Base-by-base conservation (phyloP, 2,888 invertebrate species). In the Agriopis aurantiaria region DNA sequence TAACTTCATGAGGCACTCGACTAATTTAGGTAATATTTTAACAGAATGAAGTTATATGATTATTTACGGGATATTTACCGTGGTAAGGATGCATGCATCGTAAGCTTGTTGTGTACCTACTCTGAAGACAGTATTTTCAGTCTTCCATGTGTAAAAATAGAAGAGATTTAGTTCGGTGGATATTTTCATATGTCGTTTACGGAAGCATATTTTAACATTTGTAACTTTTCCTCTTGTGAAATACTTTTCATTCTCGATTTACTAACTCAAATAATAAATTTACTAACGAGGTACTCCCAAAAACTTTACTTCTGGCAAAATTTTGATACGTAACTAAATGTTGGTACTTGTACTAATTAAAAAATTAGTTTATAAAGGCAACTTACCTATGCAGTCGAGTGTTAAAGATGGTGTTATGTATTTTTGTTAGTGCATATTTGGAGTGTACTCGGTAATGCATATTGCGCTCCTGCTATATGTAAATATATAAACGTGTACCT, bases 351-450 rank as follows among this genome's bases (percentile, higher is more conserved):
- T 33, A 6, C 12, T 46, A 48, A n/a, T n/a, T 11, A 46, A 0
- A 33, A 9, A 4, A 23, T 52, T 12, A 51, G 5, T 23, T 51
- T 10, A 40, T 40, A 40, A 11, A 12, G 11, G 56, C n/a, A 3
- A 14, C n/a, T 43, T 52, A 14, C n/a, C 14, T 52, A 49, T 14
- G 53, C 69, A 70, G 69, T 70, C 65, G 65, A 62, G 65, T 70
- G 69, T 62, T 41, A 52, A 52, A 58, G 48, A 56, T 57, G 55
- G 12, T 51, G 48, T 40, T 58, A 64, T 71, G 65, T 73, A 68
- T 73, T 92, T 90, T 92, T 93, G 92, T 93, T 93, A 93, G 90
- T 85, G 89, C 90, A 91, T 92, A 91, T 91, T 93, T 91, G 88
- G 85, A 84, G 86, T 85, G 80, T 72, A 71, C 45, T 53, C 43